phyloP scores from a whole-genome alignment of 2,888 invertebrate species.

The Ptychoptera contaminata region DNA sequence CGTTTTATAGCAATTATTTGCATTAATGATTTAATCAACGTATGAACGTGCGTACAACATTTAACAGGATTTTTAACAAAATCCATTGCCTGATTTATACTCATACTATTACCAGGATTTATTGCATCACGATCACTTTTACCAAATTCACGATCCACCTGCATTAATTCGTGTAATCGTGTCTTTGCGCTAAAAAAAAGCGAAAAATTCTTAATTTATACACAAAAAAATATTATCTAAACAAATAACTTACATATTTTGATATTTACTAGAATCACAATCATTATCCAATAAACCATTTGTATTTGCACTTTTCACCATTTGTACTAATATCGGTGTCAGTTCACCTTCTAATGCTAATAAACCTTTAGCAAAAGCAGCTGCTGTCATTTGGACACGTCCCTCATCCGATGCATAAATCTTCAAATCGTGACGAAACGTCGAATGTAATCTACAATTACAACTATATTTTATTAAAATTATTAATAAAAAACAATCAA shows the following conservation, averaged over 20 bases:
- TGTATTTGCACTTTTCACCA: conserved; percentile 99
- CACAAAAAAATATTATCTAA: neutral
- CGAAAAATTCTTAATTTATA: conserved; percentile 3
- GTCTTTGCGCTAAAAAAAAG: conserved; percentile 67
- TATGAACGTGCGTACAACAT: conserved; percentile 83
- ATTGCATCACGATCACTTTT: conserved; percentile 70
- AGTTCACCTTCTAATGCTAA: conserved; percentile 95
- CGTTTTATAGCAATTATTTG: conserved; percentile 71
- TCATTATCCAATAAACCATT: conserved; percentile 97
- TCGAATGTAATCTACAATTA: conserved; percentile 64
- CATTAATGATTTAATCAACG: conserved; percentile 72
- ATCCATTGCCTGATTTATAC: conserved; percentile 80
- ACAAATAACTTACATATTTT: conserved; percentile 62
- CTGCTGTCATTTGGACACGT: conserved; percentile 98
- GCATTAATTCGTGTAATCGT: conserved; percentile 84
- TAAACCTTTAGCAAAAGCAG: conserved; percentile 97
- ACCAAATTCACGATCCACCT: conserved; percentile 75
- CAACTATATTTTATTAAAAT: neutral
- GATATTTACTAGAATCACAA: conserved; percentile 90
- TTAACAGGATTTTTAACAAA: conserved; percentile 91
- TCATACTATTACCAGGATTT: conserved; percentile 84
- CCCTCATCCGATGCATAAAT: conserved; percentile 99
- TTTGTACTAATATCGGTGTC: conserved; percentile 96
- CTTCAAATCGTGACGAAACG: conserved; percentile 96
- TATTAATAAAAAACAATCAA: neutral